A percentile compares a stretch with the other conserved stretches of the same genome.
Conservation (phyloP, 2,797 vertebrate genomes). For the Sebastolobus altivelis region DNA sequence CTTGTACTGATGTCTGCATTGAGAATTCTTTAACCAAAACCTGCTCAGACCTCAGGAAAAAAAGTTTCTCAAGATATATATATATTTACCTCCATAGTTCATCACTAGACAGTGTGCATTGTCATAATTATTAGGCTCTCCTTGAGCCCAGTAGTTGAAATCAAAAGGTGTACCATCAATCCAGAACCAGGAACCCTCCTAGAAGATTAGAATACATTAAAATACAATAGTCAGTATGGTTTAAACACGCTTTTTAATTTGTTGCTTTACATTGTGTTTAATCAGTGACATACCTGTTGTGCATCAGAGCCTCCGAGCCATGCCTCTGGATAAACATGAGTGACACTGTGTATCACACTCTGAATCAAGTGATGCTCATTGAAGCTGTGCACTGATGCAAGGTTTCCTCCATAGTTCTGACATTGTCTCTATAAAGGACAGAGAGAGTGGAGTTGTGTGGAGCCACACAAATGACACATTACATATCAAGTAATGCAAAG, state of each 20-base stretch:
- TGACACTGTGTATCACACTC: neutral
- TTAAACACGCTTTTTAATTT: too few species aligned
- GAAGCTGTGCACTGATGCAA: neutral
- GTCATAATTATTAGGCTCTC: neutral
- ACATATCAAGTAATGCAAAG: neutral
- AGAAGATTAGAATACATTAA: neutral
- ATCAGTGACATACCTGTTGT: neutral
- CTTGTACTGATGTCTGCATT: too few species aligned
- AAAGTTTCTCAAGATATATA: too few species aligned
- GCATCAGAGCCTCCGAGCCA: neutral
- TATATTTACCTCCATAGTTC: neutral
- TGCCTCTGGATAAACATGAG: fast-evolving
- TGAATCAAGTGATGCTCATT: neutral
- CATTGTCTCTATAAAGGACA: neutral
- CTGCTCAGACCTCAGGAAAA: too few species aligned
- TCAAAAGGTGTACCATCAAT: neutral
- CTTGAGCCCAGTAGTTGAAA: neutral
- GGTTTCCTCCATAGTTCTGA: neutral
- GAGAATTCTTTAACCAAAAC: too few species aligned
- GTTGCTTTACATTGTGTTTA: too few species aligned
- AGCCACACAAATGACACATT: too few species aligned
- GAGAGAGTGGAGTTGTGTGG: too few species aligned
- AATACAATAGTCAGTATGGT: too few species aligned
- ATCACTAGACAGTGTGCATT: fast-evolving
- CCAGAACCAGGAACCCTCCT: neutral